Evolutionary conservation across 2,888 invertebrate genomes (phyloP), one percentile per base, ranked within the genome.

Genomic region (Shargacucullia verbasci): DNA sequence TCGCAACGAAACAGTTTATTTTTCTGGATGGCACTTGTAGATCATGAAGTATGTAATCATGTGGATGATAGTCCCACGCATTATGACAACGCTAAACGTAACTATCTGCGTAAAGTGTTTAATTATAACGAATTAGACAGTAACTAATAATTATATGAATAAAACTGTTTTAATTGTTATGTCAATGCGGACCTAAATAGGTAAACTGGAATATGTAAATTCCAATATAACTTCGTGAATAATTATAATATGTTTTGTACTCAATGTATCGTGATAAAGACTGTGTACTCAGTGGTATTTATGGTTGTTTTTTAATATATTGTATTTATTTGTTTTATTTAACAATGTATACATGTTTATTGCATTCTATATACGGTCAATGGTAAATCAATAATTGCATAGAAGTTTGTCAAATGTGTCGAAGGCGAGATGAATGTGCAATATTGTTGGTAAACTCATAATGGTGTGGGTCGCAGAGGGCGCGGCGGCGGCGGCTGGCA

Each of bases 391-490:
- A 46, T 56, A 62, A 52, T 43, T 50, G 52, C 41, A 43, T 52
- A 35, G 33, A 55, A 57, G 60, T 59, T 57, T 50, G 40, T 40
- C 37, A 41, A 55, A 47, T 38, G 50, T 48, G 46, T 50, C 40
- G 52, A 50, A 54, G 44, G 45, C 40, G 54, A 66, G 75, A 76
- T 79, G 76, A 79, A 80, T 78, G 73, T 79, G 67, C 73, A 77
- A 73, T 76, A 79, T 73, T 76, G 78, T 80, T 79, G 68, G 72
- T 80, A 79, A 80, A 79, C 75, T 82, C 77, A 84, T 85, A 85
- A 84, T 78, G 74, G 76, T 64, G 73, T 76, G 78, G 79, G 78
- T 62, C 71, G 81, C 85, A 84, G 83, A 81, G 83, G 83, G 79
- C 74, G 62, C 72, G 81, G 84, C 83, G 83, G 46, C 46, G 45